Evolutionary conservation across 2,797 vertebrate species (phyloP), one percentile per base, ranked within the genome.

Genomic region (Acipenser transmontanus): DNA sequence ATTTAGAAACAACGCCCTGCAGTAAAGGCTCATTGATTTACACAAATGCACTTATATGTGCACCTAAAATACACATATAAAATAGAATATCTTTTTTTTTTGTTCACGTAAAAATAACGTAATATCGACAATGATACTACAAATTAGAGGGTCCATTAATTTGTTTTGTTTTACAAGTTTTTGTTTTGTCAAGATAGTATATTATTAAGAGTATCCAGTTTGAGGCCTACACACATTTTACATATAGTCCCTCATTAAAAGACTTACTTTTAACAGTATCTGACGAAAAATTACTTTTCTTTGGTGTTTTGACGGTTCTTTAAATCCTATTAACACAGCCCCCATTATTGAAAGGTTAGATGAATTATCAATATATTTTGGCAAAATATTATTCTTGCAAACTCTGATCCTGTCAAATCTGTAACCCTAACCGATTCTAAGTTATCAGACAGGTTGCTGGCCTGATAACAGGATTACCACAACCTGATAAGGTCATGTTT

Each of bases 161-260:
- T 8, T 20, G 51, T 61, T 8, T 7, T 6, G 3, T 61, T n/a
- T 61, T 6, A 9, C 6, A 1, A 54, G 5, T n/a, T 34, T 34
- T 88, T 87, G 84, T 63, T 62, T 73, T 70, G 72, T 68, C 77
- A 80, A 77, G 77, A 82, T 82, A 82, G 79, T 76, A 83, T 84
- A 86, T 86, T 81, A 85, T 85, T 80, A 78, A 70, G 74, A 84
- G 82, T 85, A 89, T 87, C 85, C 77, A 80, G 75, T 76, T 79
- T 76, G 75, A 75, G 75, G 78, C 73, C 79, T 73, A 74, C 74
- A 82, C 73, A 74, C 81, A 78, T 82, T 69, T 60, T 72, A 69
- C 66, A 69, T 75, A 87, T 87, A 89, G 84, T 82, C 83, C 77
- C 70, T 82, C 85, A 88, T 87, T 88, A 88, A 74, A 70, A 77